A percentile compares a stretch with the other conserved stretches of the same genome.
Conservation (phyloP, 2,888 invertebrate genomes). For the Phanerotoma sp. region DNA sequence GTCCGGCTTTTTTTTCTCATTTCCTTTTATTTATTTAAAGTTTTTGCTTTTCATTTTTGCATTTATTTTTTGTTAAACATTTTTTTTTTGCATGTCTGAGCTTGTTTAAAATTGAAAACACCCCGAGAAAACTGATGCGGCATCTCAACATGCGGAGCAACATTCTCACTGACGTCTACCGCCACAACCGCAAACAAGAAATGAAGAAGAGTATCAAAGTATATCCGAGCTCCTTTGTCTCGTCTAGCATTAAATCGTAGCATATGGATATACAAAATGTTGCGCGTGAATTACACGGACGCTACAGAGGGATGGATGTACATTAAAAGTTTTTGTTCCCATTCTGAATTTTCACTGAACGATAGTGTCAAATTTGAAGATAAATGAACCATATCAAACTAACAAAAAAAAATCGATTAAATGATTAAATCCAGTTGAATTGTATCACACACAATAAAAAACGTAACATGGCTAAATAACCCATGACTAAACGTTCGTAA, state of each 20-base stretch:
- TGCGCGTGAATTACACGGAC: neutral
- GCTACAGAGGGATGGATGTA: too few relatives aligned
- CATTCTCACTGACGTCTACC: neutral
- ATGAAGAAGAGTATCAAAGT: constrained; percentile 3
- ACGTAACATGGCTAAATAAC: too few relatives aligned
- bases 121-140: constrained; percentile 7
- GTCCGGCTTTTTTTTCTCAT: constrained; percentile 1
- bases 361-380: too few relatives aligned
- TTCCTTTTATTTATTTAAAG: constrained; percentile 5
- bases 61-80: neutral
- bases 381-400: too few relatives aligned
- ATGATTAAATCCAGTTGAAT: too few relatives aligned
- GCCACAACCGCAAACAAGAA: constrained; percentile 18
- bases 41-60: neutral
- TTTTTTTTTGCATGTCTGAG: constrained; percentile 8
- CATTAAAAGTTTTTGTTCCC: too few relatives aligned
- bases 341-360: too few relatives aligned
- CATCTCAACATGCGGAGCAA: neutral
- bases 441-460: too few relatives aligned
- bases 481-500: too few relatives aligned
- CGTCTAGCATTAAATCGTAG: neutral
- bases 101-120: constrained; percentile 21
- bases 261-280: neutral
- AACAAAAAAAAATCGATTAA: too few relatives aligned
- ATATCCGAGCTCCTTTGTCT: constrained; percentile 6